Percentiles rank a stretch among this genome's conserved stretches.
Evolutionary conservation across 1,140 invertebrate species (phyloP).

Genomic region (Cotesia chilonis): DNA sequence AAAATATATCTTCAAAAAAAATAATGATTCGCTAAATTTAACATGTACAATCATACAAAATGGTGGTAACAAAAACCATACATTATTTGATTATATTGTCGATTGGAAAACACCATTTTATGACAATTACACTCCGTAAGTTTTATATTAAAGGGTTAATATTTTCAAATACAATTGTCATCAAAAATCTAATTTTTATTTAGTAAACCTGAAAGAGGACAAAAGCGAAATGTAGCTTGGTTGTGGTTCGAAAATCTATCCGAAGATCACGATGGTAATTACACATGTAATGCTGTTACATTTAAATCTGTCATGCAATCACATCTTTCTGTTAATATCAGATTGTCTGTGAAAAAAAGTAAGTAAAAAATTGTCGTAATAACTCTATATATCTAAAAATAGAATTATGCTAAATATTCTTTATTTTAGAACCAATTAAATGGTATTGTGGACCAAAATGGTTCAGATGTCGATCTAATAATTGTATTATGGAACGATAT

Average conservation of each 20-base stretch:
- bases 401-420: background rate
- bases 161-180: conserved; percentile 14
- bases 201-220: conserved; percentile 37
- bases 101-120: conserved; percentile 41
- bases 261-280: conserved; percentile 53
- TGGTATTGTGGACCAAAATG: conserved; percentile 38
- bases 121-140: conserved; percentile 39
- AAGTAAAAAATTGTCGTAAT: conserved; percentile 34
- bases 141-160: background rate
- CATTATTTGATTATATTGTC: conserved; percentile 35
- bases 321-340: conserved; percentile 39
- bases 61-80: conserved; percentile 32
- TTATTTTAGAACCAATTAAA: conserved; percentile 31
- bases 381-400: conserved; percentile 24
- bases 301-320: conserved; percentile 31
- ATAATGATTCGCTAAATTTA: conserved; percentile 43
- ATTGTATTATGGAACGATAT: conserved; percentile 71
- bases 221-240: conserved; percentile 43
- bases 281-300: conserved; percentile 51
- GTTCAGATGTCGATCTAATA: conserved; percentile 40
- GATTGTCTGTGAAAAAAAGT: conserved; percentile 52
- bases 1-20: conserved; percentile 37
- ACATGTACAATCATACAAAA: conserved; percentile 41
- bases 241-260: conserved; percentile 49
- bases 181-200: conserved; percentile 29